phyloP scores from a whole-genome alignment of 2,113 vertebrate species.

The Connochaetes taurinus region DNA sequence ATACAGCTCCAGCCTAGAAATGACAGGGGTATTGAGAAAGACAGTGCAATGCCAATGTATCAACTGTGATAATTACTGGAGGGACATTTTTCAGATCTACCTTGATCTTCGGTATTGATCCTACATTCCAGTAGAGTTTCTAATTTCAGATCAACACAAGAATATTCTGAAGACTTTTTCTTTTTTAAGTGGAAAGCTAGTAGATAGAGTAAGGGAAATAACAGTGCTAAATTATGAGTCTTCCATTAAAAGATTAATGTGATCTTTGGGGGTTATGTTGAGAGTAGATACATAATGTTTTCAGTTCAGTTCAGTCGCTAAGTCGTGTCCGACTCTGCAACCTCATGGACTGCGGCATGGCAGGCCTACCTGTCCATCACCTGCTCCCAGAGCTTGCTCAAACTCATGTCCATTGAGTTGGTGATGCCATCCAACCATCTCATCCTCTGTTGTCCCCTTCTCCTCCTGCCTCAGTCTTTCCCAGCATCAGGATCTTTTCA shows the following conservation, averaged over 20 bases:
- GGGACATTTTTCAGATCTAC: not conserved
- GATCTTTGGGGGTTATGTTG: not conserved
- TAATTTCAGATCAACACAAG: not conserved
- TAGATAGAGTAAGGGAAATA: not conserved
- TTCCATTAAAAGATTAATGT: not conserved
- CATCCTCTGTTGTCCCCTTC: not conserved
- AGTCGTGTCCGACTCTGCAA: fast-evolving
- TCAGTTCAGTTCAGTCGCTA: not conserved
- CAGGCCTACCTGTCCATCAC: not conserved
- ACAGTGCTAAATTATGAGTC: not conserved
- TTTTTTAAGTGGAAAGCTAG: not conserved
- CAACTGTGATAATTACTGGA: not conserved
- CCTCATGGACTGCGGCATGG: not conserved
- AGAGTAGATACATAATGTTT: not conserved
- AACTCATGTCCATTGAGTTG: not conserved
- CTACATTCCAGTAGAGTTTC: not conserved
- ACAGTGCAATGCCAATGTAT: not conserved
- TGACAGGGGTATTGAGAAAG: not conserved
- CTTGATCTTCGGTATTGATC: not conserved
- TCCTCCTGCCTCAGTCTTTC: not conserved
- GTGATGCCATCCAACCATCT: not conserved
- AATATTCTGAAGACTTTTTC: not conserved
- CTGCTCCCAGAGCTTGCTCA: not conserved
- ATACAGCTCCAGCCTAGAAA: not conserved
- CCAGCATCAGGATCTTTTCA: not conserved